Base-by-base conservation (phyloP, 2,888 invertebrate genomes). In the Therioaphis trifolii region DNA sequence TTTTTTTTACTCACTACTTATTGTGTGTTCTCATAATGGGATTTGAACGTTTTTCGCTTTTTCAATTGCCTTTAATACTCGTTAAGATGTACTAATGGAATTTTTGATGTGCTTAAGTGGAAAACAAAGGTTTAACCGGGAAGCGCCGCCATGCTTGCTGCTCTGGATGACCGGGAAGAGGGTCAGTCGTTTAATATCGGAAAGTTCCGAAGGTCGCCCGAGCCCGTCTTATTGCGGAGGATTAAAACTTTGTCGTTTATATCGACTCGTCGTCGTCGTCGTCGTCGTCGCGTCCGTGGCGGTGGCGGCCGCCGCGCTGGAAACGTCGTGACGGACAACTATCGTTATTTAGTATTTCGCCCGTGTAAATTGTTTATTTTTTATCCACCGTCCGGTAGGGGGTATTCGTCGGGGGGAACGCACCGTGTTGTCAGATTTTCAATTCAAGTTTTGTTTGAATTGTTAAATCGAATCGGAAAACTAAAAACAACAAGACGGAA, bases 61-160 rank as follows among this genome's bases (percentile, higher is more conserved):
- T 72, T 46, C 80, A 58, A 72, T 72, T 55, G 71, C 71, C 66
- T 61, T 72, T 72, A 80, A 80, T 72, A 46, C 61, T 71, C 61
- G 80, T 72, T 61, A 80, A 72, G 71, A 80, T 80, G 58, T 80
- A 72, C 80, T 80, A 80, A 80, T 80, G 71, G 80, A 80, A 80
- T 80, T 80, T 80, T 61, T 80, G 71, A 80, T 72, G 71, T 49
- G 61, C 61, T 80, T 72, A 71, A 71, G 71, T 61, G 66, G 71
- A 61, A 80, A 79, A 80, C 71, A 80, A 72, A 72, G 21, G 80
- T 71, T 80, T 80, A 80, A 24, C 77, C 35, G 7, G 21, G 49
- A 24, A 12, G 58, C 58, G 3, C 24, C 9, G 27, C 49, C 35
- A 2, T 49, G 18, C n/a, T n/a, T n/a, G n/a, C n/a, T n/a, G n/a